A percentile compares a stretch with the other conserved stretches of the same genome.
phyloP scores from a whole-genome alignment of 2,888 invertebrate genomes.

The Gandaritis pyraliata region DNA sequence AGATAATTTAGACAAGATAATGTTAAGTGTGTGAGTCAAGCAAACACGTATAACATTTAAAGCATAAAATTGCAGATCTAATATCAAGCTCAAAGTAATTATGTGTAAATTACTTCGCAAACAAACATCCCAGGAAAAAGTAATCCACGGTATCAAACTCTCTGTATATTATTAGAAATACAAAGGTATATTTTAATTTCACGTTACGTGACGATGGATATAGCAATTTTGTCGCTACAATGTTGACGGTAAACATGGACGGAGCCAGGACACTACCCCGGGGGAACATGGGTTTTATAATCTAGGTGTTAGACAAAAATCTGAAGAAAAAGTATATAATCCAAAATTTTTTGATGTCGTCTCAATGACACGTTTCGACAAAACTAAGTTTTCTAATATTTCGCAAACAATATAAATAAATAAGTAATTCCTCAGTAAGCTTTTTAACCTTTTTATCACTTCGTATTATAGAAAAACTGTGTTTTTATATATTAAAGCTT shows the following conservation, averaged over 20 bases:
- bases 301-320: neutral
- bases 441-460: too few relatives aligned
- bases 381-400: too few relatives aligned
- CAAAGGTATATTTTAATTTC: constrained; percentile 51
- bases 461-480: too few relatives aligned
- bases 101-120: constrained; percentile 15
- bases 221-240: constrained; percentile 52
- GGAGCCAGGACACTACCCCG: constrained; percentile 5
- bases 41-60: neutral
- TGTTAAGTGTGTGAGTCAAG: too few relatives aligned
- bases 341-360: too few relatives aligned
- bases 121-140: constrained; percentile 26
- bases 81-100: constrained; percentile 1
- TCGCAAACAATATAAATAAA: too few relatives aligned
- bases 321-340: too few relatives aligned
- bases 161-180: constrained; percentile 48
- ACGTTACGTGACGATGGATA: constrained; percentile 47
- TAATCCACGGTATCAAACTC: constrained; percentile 40
- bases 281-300: constrained; percentile 2
- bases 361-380: too few relatives aligned
- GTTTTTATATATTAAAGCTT: too few relatives aligned
- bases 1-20: too few relatives aligned
- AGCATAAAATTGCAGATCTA: neutral
- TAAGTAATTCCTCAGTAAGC: too few relatives aligned
- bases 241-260: constrained; percentile 38